phyloP scores from a whole-genome alignment of 2,113 vertebrate genomes.

The Salvelinus fontinalis region DNA sequence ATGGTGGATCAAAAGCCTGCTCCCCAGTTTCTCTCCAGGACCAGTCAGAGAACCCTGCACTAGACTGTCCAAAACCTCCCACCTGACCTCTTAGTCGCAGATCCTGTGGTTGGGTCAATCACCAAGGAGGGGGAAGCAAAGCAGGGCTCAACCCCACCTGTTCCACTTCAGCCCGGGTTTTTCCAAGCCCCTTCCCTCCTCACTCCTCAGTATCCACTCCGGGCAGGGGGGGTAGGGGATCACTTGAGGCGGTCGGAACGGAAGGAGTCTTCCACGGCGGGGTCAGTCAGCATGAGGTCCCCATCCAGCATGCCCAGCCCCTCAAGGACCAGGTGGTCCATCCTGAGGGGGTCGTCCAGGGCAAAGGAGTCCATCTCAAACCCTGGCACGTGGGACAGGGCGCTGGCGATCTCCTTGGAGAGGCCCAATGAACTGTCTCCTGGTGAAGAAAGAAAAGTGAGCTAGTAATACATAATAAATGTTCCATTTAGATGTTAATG shows the following conservation, averaged over 20 bases:
- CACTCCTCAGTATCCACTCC: background rate
- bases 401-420: constrained; percentile 88
- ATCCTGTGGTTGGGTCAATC: background rate
- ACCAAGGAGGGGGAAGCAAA: background rate
- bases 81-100: background rate
- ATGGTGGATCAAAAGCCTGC: background rate
- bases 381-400: constrained; percentile 85
- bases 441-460: constrained; percentile 23
- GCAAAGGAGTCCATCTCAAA: constrained; percentile 84
- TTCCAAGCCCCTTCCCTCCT: constrained; percentile 8
- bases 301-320: constrained; percentile 86
- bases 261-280: constrained; percentile 90
- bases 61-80: background rate
- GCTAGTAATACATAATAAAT: background rate
- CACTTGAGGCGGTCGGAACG: constrained; percentile 87
- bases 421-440: constrained; percentile 83
- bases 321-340: constrained; percentile 84
- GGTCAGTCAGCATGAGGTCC: constrained; percentile 86
- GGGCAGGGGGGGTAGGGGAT: constrained; percentile 26
- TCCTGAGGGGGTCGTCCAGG: constrained; percentile 81
- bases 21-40: no score
- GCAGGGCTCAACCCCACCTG: constrained; percentile 7
- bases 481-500: no score
- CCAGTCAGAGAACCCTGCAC: no score
- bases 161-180: background rate